Conservation (phyloP, 2,888 invertebrate genomes). For the Phengaris arion region DNA sequence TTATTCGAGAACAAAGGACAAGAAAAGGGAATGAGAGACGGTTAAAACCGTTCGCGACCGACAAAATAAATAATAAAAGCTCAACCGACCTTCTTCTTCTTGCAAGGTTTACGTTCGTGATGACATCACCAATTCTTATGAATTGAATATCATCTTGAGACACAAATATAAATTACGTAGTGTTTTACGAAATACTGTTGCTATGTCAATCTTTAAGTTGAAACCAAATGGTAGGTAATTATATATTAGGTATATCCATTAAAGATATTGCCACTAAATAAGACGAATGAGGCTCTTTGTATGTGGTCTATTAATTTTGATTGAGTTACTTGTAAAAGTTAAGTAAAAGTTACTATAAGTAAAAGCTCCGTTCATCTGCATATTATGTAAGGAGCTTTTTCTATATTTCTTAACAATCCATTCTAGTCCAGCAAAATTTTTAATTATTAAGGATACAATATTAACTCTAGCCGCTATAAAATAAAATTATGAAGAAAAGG, state of each 20-base stretch:
- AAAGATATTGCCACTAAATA: background rate
- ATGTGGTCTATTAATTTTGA: background rate
- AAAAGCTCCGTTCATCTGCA: background rate
- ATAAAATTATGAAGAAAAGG: background rate
- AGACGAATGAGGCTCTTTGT: background rate
- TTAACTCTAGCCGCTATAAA: background rate
- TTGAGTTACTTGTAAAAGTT: background rate
- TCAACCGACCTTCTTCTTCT: slow-evolving; percentile 62
- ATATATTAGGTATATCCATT: background rate
- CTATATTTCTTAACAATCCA: background rate
- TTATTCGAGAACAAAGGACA: slow-evolving; percentile 50
- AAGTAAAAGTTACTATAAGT: background rate
- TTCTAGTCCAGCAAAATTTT: background rate
- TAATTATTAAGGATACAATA: background rate
- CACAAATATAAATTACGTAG: slow-evolving; percentile 12
- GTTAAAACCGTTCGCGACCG: slow-evolving; percentile 64
- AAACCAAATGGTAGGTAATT: background rate
- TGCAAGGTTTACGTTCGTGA: slow-evolving; percentile 53
- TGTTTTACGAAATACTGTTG: slow-evolving; percentile 35
- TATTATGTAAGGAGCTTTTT: background rate
- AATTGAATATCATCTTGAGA: slow-evolving; percentile 59
- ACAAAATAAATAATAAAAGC: slow-evolving; percentile 72
- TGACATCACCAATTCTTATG: slow-evolving; percentile 75
- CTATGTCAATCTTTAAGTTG: slow-evolving; percentile 34
- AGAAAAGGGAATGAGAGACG: slow-evolving; percentile 63